A percentile compares a stretch with the other conserved stretches of the same genome.
Conservation (phyloP, 2,113 vertebrate species). For the Ivindomyrus marchei region DNA sequence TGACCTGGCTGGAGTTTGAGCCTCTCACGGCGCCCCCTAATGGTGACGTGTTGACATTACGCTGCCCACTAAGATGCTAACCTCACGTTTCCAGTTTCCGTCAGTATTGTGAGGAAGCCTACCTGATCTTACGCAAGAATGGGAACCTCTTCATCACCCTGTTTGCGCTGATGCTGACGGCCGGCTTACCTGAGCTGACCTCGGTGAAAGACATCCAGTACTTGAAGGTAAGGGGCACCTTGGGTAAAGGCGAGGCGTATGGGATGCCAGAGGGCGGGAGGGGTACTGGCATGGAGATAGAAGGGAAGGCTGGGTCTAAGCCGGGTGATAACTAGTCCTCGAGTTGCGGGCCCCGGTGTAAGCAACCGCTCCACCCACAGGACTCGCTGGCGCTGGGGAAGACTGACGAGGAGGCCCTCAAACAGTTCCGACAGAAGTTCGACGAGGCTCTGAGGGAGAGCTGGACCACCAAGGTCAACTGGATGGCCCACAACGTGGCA, state of each 20-base stretch:
- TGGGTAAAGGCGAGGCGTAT: background rate
- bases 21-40: background rate
- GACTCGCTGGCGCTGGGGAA: slow-evolving; percentile 95
- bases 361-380: slow-evolving; percentile 42
- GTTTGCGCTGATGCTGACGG: slow-evolving; percentile 96
- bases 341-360: background rate
- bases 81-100: slow-evolving; percentile 73
- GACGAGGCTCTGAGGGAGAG: slow-evolving; percentile 96
- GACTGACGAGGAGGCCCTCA: slow-evolving; percentile 91
- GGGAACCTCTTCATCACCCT: slow-evolving; percentile 97
- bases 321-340: background rate
- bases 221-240: slow-evolving; percentile 77
- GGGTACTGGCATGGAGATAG: no score
- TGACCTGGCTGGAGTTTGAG: background rate
- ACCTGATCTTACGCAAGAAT: slow-evolving; percentile 83
- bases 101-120: slow-evolving; percentile 91
- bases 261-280: background rate
- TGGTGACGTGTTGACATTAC: background rate
- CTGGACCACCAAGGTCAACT: slow-evolving; percentile 99
- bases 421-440: slow-evolving; percentile 97
- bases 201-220: slow-evolving; percentile 98
- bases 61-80: background rate
- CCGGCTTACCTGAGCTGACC: slow-evolving; percentile 91
- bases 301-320: background rate
- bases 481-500: slow-evolving; percentile 99